A percentile compares a stretch with the other conserved stretches of the same genome.
Conservation (phyloP, 2,888 invertebrate genomes). For the Lottia gigantea region DNA sequence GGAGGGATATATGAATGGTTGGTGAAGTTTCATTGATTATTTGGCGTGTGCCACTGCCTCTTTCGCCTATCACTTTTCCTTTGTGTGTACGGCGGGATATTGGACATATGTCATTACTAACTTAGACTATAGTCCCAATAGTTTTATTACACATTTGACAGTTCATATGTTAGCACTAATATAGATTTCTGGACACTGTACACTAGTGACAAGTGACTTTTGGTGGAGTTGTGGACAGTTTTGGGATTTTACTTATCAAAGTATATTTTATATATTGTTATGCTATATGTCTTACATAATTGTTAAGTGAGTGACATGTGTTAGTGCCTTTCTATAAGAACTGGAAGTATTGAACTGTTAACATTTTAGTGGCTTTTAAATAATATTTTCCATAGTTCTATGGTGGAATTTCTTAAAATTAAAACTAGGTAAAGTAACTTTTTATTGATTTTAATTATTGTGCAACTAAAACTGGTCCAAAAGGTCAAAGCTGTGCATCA, state of each 20-base stretch:
- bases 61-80: constrained; percentile 7
- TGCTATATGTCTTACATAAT: no score
- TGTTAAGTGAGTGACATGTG: no score
- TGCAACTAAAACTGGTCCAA: not conserved
- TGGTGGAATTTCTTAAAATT: not conserved
- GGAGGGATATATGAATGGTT: constrained; percentile 4
- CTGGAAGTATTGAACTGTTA: no score
- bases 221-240: no score
- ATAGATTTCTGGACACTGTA: no score
- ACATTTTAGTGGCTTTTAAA: no score
- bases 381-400: no score
- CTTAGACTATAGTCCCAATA: not conserved
- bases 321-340: no score
- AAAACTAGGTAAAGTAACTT: constrained; percentile 4
- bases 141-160: constrained; percentile 9
- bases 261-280: no score
- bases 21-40: not conserved
- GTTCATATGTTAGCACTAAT: not conserved
- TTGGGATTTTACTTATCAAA: no score
- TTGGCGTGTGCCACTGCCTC: constrained; percentile 8
- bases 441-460: no score
- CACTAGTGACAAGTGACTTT: no score
- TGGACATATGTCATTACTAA: constrained; percentile 9
- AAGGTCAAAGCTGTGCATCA: not conserved
- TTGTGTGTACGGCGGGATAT: constrained; percentile 11